A percentile compares a stretch with the other conserved stretches of the same genome.
These are phyloP conservation scores for Lamellibrachia columna DNA, from an alignment of 2,888 invertebrate species.

Conservation along the genomic window DNA sequence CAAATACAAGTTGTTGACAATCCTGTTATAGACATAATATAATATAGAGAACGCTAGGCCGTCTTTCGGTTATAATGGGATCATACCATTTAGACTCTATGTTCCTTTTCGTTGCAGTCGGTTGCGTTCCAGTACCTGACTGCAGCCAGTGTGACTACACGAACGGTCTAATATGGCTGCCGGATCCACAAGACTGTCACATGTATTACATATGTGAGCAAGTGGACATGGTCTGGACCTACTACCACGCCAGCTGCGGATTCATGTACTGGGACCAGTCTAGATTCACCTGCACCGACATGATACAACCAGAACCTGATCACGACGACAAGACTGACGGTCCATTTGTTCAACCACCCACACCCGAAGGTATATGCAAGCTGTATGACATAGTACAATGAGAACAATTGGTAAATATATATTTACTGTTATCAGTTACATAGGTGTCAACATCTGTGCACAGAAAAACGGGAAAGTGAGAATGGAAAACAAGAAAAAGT, in stretches of 20 bases:
- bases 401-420: neutral
- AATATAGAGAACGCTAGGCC: no score
- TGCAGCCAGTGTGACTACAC: neutral
- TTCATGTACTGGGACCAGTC: neutral
- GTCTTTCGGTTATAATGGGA: no score
- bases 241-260: conserved; percentile 3
- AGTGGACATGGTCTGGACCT: conserved; percentile 1
- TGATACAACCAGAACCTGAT: neutral
- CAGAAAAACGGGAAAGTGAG: no score
- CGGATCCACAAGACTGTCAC: neutral
- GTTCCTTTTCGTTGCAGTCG: neutral
- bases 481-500: no score
- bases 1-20: no score
- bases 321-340: neutral
- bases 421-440: neutral
- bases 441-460: no score
- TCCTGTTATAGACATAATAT: no score
- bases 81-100: neutral
- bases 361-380: neutral
- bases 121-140: neutral
- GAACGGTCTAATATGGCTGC: neutral
- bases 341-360: no score
- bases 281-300: neutral
- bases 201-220: neutral
- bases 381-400: neutral